Base-by-base conservation (phyloP, 2,888 invertebrate genomes). In the Ecdyonurus torrentis region DNA sequence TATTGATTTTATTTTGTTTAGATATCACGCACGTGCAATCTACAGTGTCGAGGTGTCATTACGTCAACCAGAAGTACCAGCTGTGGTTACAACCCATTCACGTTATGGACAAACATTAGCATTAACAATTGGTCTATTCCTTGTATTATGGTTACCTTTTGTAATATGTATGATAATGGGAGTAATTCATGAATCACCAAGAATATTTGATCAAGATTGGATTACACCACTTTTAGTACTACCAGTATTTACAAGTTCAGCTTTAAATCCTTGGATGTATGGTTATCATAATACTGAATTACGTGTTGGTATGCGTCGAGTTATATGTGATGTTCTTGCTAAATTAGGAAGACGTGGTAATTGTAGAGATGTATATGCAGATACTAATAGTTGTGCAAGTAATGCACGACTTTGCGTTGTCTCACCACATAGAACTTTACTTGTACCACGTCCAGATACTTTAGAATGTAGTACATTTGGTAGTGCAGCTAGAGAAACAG, bases 251-350 rank as follows among this genome's bases (percentile, higher is more conserved):
- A 76, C 78, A 2, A 81, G 80, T 71, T 81, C 81, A 69, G 80
- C 82, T 5, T 74, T 79, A 64, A 83, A 84, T 70, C 83, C 84
- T 0, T 83, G 83, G 83, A 77, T 83, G 52, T 84, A 84, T 71
- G 83, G 83, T 2, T 84, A 81, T 70, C 77, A 82, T 66, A 83
- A 82, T 68, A 76, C 81, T 0, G 83, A 83, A 70, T 78, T 84
- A 68, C 76, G 82, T 18, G 72, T 78, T 0, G 82, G 82, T 1
- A 82, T 82, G 1, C 74, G 78, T 7, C 77, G 79, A 59, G 78
- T 81, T 20, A 74, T 81, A 2, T 80, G 81, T 66, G 78, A 79
- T 61, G 67, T 81, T 1, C 72, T 81, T 2, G 74, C 67, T 64
- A n/a, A n/a, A 63, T 37, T 37, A 15, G 37, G 7, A 37, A 55